A percentile compares a stretch with the other conserved stretches of the same genome.
phyloP scores from a whole-genome alignment of 2,888 invertebrate species.

The Spodoptera exigua region DNA sequence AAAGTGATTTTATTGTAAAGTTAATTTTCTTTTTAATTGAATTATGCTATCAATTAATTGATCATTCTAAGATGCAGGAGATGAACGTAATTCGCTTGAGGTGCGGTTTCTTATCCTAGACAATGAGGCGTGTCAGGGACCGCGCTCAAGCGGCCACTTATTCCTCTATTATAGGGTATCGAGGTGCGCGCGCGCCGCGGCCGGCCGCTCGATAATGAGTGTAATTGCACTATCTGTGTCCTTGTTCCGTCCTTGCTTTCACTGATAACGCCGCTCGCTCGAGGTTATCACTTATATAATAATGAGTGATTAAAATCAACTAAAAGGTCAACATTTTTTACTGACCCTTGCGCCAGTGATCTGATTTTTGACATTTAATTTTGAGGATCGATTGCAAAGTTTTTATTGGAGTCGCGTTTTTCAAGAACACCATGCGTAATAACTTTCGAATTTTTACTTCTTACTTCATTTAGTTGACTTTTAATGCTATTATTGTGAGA shows the following conservation, averaged over 20 bases:
- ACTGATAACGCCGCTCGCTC: constrained; percentile 80
- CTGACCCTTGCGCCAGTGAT: constrained; percentile 64
- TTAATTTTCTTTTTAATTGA: constrained; percentile 18
- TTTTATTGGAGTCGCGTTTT: constrained; percentile 50
- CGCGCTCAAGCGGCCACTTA: constrained; percentile 72
- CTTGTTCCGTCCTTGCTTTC: constrained; percentile 87
- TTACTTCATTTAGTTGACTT: constrained; percentile 32
- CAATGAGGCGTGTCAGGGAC: constrained; percentile 77
- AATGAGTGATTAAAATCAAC: constrained; percentile 56
- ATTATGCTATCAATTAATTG: constrained; percentile 46
- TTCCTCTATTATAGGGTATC: constrained; percentile 66
- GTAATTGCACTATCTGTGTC: constrained; percentile 83
- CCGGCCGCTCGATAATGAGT: constrained; percentile 77
- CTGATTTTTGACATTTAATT: constrained; percentile 69
- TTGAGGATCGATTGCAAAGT: constrained; percentile 54
- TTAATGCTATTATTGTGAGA: constrained; percentile 23
- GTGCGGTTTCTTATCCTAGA: constrained; percentile 67
- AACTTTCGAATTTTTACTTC: constrained; percentile 54
- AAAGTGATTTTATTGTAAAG: neutral
- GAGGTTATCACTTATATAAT: constrained; percentile 77
- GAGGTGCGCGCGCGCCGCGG: constrained; percentile 63
- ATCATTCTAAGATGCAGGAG: constrained; percentile 32
- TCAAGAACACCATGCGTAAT: constrained; percentile 46
- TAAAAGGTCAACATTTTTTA: constrained; percentile 68
- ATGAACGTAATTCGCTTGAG: constrained; percentile 52